Base-by-base conservation (phyloP, 2,113 vertebrate genomes). In the Sturnus vulgaris region DNA sequence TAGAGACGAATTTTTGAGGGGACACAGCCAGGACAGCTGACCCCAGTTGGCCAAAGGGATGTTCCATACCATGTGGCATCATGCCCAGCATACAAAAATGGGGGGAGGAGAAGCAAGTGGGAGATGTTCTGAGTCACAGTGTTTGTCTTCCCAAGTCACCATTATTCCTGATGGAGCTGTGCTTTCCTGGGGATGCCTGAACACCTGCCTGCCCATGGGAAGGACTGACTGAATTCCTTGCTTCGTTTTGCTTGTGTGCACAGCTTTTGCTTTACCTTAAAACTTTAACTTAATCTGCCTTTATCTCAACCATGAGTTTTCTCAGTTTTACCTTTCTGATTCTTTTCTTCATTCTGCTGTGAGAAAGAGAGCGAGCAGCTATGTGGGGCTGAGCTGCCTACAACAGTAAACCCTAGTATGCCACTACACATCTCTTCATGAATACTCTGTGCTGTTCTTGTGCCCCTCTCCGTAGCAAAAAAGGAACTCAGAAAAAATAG, bases 111-210 rank as follows among this genome's bases (percentile, higher is more conserved):
- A 4, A 68, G 44, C 16, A 60, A 70, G 15, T 42, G 35, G 10
- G 15, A 22, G 60, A 47, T 0, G 0, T 31, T 72, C 2, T 2
- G n/a, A 55, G 46, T 9, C 7, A 11, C 9, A 17, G 4, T 1
- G 1, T 60, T 86, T 68, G 31, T n/a, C 66, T 76, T 86, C 33
- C 27, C 18, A 71, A 47, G 20, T 76, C 21, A 49, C 5, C 0
- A 1, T 22, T 24, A 61, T 0, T 0, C 0, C 2, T 44, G 25
- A 31, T 28, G 13, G 12, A 79, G 19, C 23, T 27, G 30, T 19
- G 35, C 11, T 56, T 22, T 60, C 31, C 72, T 42, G 72, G 27
- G 17, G 7, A 20, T 47, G 15, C 15, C 30, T 88, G 53, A 55
- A 47, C 14, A 68, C 12, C 10, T 71, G 28, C 35, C 44, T 55